Percentiles rank a stretch among this genome's conserved stretches.
phyloP scores from a whole-genome alignment of 2,888 invertebrate species.

The Gnatocerus cornutus region DNA sequence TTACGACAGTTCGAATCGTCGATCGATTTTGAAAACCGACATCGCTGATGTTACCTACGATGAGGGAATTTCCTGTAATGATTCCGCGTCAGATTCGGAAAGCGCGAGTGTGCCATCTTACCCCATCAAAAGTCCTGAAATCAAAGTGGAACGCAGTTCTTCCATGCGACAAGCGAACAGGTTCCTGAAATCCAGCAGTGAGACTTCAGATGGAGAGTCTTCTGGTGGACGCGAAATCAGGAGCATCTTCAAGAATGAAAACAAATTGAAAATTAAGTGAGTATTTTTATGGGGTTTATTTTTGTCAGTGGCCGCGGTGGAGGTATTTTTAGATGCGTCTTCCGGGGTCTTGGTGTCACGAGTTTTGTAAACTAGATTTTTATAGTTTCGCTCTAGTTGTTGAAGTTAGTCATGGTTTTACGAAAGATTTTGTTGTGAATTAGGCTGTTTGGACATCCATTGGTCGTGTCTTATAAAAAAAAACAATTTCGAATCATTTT shows the following conservation, averaged over 20 bases:
- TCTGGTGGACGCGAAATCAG: conserved; percentile 79
- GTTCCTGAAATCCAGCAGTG: conserved; percentile 47
- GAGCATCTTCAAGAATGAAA: conserved; percentile 73
- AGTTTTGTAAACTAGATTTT: not conserved
- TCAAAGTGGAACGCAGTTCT: conserved; percentile 14
- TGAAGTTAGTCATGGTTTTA: too few relatives aligned
- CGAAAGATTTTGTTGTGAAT: too few relatives aligned
- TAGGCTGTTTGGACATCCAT: too few relatives aligned
- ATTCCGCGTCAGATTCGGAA: conserved; percentile 66
- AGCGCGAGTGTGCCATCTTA: conserved; percentile 37
- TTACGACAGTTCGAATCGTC: conserved; percentile 28
- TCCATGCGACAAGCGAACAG: not conserved
- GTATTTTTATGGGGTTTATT: conserved; percentile 59
- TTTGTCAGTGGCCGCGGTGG: not conserved
- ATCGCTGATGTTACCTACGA: conserved; percentile 63
- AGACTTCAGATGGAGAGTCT: conserved; percentile 76
- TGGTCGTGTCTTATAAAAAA: too few relatives aligned
- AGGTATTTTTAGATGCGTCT: not conserved
- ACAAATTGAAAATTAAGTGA: conserved; percentile 72
- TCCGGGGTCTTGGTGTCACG: not conserved
- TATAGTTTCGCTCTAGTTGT: too few relatives aligned
- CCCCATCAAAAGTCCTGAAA: conserved; percentile 10
- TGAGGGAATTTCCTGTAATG: conserved; percentile 69
- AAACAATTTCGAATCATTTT: too few relatives aligned
- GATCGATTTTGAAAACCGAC: conserved; percentile 53